Base-by-base conservation (phyloP, 2,113 vertebrate genomes). In the Podarcis muralis region DNA sequence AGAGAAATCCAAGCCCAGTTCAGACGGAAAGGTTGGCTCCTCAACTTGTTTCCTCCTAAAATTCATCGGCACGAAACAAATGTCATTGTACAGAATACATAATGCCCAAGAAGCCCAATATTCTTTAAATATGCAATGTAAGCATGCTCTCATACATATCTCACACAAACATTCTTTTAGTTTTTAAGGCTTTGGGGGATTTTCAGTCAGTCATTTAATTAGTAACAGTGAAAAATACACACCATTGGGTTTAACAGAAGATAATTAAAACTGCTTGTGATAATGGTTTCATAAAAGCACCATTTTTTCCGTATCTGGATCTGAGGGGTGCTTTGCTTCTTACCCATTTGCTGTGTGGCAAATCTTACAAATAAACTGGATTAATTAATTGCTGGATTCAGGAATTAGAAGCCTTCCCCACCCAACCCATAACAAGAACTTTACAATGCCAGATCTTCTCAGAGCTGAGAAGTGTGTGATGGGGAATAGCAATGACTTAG, bases 1-100 rank as follows among this genome's bases (percentile, higher is more conserved):
- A 99, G 87, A 32, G 97, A 98, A 94, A 98, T 97, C 97, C 98
- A 98, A 90, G 98, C 96, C 98, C 98, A 98, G 94, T 98, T 97
- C 59, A 98, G 95, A 59, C 93, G 91, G 93, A 98, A 98, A 2
- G 95, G 93, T 90, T 98, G 97, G 32, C 96, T 96, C 87, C 96
- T 97, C 78, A 98, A 93, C 90, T 97, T 96, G 88, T 98, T 98
- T 91, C 97, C 97, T 71, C 95, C 98, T 98, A 90, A 66, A 89
- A 80, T 85, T 77, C 59, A 85, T 11, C 62, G 65, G 16, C 88
- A 37, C 35, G 75, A 87, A 86, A 68, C 65, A 83, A 59, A 18
- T 2, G 2, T 62, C 7, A 89, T 13, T 68, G 87, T 79, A 76
- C 1, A 81, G 40, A 59, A 32, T 2, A 65, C 0, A 68, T 53